A percentile compares a stretch with the other conserved stretches of the same genome.
These are phyloP conservation scores for Allygus modestus DNA, from an alignment of 2,888 invertebrate species.

Conservation along the genomic window DNA sequence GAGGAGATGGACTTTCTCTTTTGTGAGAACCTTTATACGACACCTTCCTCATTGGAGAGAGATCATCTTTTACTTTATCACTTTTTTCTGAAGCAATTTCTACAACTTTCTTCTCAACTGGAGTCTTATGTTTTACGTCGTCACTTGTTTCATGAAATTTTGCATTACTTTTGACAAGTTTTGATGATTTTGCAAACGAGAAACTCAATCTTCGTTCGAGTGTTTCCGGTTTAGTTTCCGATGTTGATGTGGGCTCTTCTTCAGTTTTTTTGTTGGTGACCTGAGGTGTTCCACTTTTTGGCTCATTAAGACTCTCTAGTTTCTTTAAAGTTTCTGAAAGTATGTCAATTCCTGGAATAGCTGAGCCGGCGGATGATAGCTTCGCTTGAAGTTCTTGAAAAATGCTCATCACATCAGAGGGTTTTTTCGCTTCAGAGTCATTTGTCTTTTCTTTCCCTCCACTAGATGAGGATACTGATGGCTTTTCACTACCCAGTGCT, in stretches of 20 bases:
- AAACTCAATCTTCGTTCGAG: constrained; percentile 31
- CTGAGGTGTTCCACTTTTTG: background rate
- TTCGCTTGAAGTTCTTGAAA: constrained; percentile 45
- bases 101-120: background rate
- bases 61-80: background rate
- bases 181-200: constrained; percentile 26
- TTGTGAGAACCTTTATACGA: background rate
- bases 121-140: background rate
- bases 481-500: background rate
- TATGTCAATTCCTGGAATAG: constrained; percentile 30
- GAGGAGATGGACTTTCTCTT: constrained; percentile 3
- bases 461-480: background rate
- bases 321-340: constrained; percentile 45
- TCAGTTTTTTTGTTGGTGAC: background rate
- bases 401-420: constrained; percentile 49
- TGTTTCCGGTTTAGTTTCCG: background rate
- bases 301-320: constrained; percentile 21
- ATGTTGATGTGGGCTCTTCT: background rate
- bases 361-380: constrained; percentile 16
- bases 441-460: background rate
- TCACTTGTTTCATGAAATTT: background rate
- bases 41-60: background rate
- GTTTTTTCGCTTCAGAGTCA: background rate
- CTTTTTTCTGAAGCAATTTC: background rate
- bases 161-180: background rate